Percentiles rank a stretch among this genome's conserved stretches.
phyloP scores from a whole-genome alignment of 2,113 vertebrate species.

The Hylia prasina region DNA sequence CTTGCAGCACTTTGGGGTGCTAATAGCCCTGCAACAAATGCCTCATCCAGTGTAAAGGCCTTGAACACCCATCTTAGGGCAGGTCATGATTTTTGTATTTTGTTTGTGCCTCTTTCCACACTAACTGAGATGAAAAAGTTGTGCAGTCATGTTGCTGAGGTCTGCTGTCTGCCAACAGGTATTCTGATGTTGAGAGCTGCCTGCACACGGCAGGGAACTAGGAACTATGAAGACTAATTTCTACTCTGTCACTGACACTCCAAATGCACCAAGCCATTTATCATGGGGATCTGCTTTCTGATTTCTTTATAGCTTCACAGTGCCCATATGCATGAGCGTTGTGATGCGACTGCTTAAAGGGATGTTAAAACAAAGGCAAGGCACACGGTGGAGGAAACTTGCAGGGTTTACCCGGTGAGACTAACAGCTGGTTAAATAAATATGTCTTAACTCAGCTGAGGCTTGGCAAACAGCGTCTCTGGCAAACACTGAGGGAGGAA shows the following conservation, averaged over 20 bases:
- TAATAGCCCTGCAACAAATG: constrained; percentile 43
- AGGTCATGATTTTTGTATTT: neutral
- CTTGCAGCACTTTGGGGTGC: neutral
- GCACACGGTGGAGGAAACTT: neutral
- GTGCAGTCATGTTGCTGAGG: neutral
- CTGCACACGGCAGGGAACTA: neutral
- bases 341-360: neutral
- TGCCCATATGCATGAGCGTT: neutral
- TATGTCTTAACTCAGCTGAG: neutral
- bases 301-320: neutral
- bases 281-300: constrained; percentile 21
- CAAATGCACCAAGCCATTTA: neutral
- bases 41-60: constrained; percentile 5
- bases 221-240: constrained; percentile 41
- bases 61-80: constrained; percentile 31
- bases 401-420: neutral
- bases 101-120: neutral
- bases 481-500: neutral
- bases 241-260: constrained; percentile 41
- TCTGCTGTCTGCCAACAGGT: neutral
- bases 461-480: neutral
- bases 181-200: neutral
- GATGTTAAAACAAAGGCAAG: neutral
- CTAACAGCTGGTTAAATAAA: constrained; percentile 11
- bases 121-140: neutral